Conservation (phyloP, 2,797 vertebrate species). For the Karalla daura region DNA sequence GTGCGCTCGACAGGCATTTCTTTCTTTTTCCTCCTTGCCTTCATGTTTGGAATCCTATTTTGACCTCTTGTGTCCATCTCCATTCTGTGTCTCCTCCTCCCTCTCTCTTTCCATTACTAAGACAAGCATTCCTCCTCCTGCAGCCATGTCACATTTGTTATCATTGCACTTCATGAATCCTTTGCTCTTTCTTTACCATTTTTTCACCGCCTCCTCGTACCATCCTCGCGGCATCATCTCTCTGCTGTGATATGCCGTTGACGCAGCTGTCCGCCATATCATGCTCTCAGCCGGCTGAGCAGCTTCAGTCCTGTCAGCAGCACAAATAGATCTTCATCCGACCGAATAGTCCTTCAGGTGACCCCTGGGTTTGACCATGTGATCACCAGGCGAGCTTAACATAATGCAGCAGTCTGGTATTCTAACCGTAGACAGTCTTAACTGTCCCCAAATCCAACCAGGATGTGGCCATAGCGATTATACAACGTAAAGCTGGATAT, state of each 20-base stretch:
- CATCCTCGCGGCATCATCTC: conserved; percentile 20
- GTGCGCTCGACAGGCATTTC: conserved; percentile 25
- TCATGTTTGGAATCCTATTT: conserved; percentile 16
- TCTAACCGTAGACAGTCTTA: too few relatives aligned
- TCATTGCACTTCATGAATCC: conserved; percentile 32
- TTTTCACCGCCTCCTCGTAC: neutral
- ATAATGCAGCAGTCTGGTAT: too few relatives aligned
- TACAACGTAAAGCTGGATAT: too few relatives aligned
- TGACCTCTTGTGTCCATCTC: conserved; percentile 23
- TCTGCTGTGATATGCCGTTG: conserved; percentile 6
- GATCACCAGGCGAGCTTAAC: too few relatives aligned
- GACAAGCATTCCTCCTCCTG: conserved; percentile 23
- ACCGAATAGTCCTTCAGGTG: conserved; percentile 21
- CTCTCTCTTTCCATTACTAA: conserved; percentile 36
- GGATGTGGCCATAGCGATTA: too few relatives aligned
- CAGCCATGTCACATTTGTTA: conserved; percentile 53
- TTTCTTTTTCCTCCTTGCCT: neutral
- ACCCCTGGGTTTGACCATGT: neutral
- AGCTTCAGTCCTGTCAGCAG: conserved; percentile 31
- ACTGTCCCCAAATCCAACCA: too few relatives aligned
- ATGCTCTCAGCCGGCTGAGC: conserved; percentile 32
- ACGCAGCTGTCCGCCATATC: conserved; percentile 30
- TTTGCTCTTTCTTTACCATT: conserved; percentile 6
- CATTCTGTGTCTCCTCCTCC: neutral
- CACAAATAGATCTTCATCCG: conserved; percentile 41